phyloP scores from a whole-genome alignment of 2,113 vertebrate species.

The Sarotherodon lohbergeri region DNA sequence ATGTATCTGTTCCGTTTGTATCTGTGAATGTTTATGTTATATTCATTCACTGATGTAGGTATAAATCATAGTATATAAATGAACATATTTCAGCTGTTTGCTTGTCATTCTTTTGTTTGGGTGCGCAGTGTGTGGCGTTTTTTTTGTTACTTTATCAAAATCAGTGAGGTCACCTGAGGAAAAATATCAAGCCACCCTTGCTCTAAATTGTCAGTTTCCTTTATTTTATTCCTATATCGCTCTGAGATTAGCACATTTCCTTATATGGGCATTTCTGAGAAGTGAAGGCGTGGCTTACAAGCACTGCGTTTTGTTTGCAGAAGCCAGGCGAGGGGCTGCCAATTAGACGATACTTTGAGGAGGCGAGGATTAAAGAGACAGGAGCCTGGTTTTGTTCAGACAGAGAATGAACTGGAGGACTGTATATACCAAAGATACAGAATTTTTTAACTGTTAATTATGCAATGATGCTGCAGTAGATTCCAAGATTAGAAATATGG shows the following conservation, averaged over 20 bases:
- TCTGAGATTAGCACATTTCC: neutral
- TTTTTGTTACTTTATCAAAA: neutral
- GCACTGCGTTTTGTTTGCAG: neutral
- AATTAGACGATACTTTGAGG: neutral
- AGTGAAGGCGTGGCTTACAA: fast-evolving
- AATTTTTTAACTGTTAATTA: neutral
- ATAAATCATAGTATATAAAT: neutral
- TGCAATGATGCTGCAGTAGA: fast-evolving
- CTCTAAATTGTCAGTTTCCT: neutral
- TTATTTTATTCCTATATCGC: neutral
- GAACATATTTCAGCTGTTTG: neutral
- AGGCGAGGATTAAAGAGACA: neutral
- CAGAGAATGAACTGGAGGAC: neutral
- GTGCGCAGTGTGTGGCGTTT: fast-evolving
- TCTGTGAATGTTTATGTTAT: fast-evolving
- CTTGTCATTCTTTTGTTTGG: neutral
- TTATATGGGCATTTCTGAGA: neutral
- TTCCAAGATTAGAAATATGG: neutral
- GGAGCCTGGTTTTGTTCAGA: neutral
- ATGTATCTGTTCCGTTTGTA: neutral
- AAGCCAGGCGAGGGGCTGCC: neutral
- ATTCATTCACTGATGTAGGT: neutral
- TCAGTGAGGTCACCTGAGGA: neutral
- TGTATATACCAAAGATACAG: neutral
- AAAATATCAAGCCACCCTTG: neutral